Conservation (phyloP, 2,888 invertebrate species). For the Sinhomidia bicolor region DNA sequence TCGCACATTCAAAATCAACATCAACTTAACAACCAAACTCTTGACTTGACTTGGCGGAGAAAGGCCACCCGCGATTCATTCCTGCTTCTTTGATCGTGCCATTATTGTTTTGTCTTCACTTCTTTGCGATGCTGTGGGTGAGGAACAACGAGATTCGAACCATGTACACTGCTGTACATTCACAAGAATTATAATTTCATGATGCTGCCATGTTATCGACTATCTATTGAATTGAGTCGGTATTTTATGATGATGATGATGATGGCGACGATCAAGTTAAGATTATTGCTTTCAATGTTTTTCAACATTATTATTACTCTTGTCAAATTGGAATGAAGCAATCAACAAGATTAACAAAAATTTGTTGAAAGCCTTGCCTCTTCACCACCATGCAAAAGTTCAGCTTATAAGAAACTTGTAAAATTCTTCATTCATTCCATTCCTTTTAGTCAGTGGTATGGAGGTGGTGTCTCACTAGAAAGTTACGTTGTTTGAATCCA, state of each 20-base stretch:
- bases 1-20: constrained; percentile 37
- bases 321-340: constrained; percentile 26
- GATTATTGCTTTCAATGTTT: background rate
- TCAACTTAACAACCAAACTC: constrained; percentile 15
- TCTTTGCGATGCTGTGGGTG: background rate
- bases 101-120: constrained; percentile 28
- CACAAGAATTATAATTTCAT: background rate
- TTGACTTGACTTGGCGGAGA: background rate
- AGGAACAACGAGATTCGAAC: background rate
- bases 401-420: background rate
- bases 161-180: background rate
- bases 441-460: too few relatives aligned
- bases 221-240: constrained; percentile 40
- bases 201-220: background rate
- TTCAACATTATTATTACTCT: background rate
- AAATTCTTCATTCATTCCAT: constrained; percentile 33
- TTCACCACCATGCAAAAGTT: background rate
- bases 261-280: background rate
- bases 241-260: constrained; percentile 24
- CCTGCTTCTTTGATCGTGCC: constrained; percentile 36
- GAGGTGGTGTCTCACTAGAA: background rate
- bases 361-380: constrained; percentile 27
- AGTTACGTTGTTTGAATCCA: background rate
- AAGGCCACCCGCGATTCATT: constrained; percentile 74
- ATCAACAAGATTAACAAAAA: background rate